Conservation (phyloP, 1,140 invertebrate genomes). For the Drosophila orosa region DNA sequence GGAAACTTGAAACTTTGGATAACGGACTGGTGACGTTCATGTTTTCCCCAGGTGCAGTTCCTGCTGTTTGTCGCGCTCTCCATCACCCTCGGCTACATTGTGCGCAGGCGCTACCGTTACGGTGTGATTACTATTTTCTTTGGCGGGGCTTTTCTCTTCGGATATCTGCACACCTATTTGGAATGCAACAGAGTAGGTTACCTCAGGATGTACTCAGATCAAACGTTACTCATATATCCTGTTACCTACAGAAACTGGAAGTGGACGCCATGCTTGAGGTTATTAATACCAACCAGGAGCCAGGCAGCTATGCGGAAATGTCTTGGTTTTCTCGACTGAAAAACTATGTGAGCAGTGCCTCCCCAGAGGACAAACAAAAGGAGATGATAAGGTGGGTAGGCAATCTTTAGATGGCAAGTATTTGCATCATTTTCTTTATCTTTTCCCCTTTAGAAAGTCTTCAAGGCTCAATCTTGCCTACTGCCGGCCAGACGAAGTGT, state of each 20-base stretch:
- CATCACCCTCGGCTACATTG: constrained; percentile 40
- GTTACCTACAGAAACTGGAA: constrained; percentile 64
- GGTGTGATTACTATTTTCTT: constrained; percentile 42
- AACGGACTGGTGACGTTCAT: constrained; percentile 4
- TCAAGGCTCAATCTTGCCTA: constrained; percentile 48
- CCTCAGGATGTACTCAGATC: background rate
- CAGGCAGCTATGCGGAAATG: background rate
- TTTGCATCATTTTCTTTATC: background rate
- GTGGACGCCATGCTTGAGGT: constrained; percentile 66
- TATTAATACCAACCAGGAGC: constrained; percentile 41
- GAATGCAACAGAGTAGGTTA: constrained; percentile 74
- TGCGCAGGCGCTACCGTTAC: constrained; percentile 48
- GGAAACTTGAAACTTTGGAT: too few species aligned
- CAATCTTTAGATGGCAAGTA: background rate
- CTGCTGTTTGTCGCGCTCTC: constrained; percentile 38
- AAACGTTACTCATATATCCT: background rate
- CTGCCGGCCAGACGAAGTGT: constrained; percentile 72
- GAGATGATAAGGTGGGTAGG: constrained; percentile 42
- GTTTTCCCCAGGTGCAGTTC: constrained; percentile 58
- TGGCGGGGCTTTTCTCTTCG: constrained; percentile 51
- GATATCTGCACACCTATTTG: constrained; percentile 73
- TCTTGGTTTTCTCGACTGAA: constrained; percentile 24
- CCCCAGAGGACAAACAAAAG: constrained; percentile 21
- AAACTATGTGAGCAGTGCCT: constrained; percentile 11
- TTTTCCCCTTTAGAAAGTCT: constrained; percentile 58